Base-by-base conservation (phyloP, 2,113 vertebrate species). In the Callipepla californica region DNA sequence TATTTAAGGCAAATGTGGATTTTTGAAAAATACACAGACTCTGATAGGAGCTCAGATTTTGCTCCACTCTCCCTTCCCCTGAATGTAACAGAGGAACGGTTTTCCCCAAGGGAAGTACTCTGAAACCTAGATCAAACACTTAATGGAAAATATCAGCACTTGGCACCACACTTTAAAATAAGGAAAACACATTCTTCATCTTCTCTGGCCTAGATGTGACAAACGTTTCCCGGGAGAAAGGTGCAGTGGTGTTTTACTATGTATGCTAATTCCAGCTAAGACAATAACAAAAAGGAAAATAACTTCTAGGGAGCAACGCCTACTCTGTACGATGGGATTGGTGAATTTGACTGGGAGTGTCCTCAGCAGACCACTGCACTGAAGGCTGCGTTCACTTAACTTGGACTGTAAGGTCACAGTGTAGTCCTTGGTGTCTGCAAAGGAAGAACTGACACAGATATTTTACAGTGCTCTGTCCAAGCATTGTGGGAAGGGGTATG, bases 41-140 rank as follows among this genome's bases (percentile, higher is more conserved):
- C 53, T 50, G 38, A 58, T 4, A 83, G 34, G 36, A 91, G 25
- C 19, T 88, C 58, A n/a, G n/a, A 4, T 85, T 85, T 87, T 70
- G 28, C 61, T 90, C 83, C 25, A n/a, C 38, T 88, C 83, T 67
- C 22, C 13, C 20, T 78, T 70, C 45, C 57, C 32, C 51, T 92
- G 79, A 63, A 40, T 57, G 44, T 74, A 75, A 70, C 17, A 75
- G 34, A 62, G 38, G 57, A 85, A 6, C 36, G 38, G 73, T 67
- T 57, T 55, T 91, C 61, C 83, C 77, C 58, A 25, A 84, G 51
- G 66, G 34, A 50, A 65, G 34, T 16, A 40, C 65, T 92, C 66
- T 65, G 57, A 91, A 88, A 95, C 34, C 69, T 88, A 61, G 66
- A 86, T 62, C 51, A 81, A 91, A 92, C 90, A 86, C 80, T 53